Base-by-base conservation (phyloP, 2,888 invertebrate genomes). In the Shargacucullia verbasci region DNA sequence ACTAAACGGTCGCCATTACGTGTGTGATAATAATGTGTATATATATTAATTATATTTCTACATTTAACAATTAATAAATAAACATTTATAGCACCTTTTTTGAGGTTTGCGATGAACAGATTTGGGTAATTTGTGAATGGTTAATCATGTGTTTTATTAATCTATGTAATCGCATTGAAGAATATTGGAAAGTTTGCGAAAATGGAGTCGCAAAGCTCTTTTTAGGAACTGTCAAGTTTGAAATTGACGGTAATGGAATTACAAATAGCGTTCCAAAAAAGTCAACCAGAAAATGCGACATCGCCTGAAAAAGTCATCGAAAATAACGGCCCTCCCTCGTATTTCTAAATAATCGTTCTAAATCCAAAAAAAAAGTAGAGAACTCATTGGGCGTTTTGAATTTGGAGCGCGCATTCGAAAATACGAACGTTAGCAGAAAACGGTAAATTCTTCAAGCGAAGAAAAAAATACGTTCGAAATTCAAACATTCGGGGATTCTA, bases 401-500 rank as follows among this genome's bases (percentile, higher is more conserved):
- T 68, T 65, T 64, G 50, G 73, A 73, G 49, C 69, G 62, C 49
- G 38, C 39, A 45, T 48, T 48, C 62, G 73, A 69, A 73, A 76
- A 73, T 73, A 76, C 76, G 70, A 76, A 59, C 76, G 76, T 58
- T 64, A 73, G 65, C 69, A 74, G 77, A 76, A 74, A 76, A 76
- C 74, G 59, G 74, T 74, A 74, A 74, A 74, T 74, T 66, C 77
- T 76, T 75, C 76, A 75, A 68, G 71, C 70, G 74, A 76, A 80
- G 71, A 81, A 80, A 79, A 80, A 83, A 79, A 79, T 77, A 73
- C 79, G 81, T 86, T 85, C 81, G 73, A 83, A 86, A 84, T 88
- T 86, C 87, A 84, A 89, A 90, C 83, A 84, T 85, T 85, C 82
- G 82, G 78, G 83, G 82, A 87, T 90, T 89, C 88, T 88, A 87